Evolutionary conservation across 2,888 invertebrate species (phyloP).

Genomic region (Harpalus rubripes): DNA sequence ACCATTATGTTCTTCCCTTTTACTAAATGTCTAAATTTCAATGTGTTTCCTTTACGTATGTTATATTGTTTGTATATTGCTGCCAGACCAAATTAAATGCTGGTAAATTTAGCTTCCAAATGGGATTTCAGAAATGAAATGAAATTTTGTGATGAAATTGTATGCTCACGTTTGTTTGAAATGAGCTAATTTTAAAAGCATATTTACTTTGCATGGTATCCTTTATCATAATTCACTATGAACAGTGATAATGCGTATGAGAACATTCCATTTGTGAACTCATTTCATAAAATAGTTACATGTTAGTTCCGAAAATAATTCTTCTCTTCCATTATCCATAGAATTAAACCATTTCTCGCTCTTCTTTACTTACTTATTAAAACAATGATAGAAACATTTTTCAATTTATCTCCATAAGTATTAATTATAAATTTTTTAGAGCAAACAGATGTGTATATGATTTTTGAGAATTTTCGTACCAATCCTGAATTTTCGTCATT

Average conservation of each 20-base stretch:
- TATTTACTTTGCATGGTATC: background rate
- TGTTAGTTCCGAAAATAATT: too few species aligned
- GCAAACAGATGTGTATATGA: too few species aligned
- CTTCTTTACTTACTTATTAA: too few species aligned
- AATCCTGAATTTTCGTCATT: too few species aligned
- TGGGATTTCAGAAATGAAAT: constrained; percentile 1
- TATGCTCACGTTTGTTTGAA: background rate
- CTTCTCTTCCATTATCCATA: too few species aligned
- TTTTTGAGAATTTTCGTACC: too few species aligned
- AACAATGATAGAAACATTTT: too few species aligned
- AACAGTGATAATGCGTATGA: background rate
- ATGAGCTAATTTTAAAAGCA: background rate
- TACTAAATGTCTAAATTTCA: background rate
- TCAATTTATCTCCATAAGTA: too few species aligned
- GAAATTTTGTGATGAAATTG: constrained; percentile 6
- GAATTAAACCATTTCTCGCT: too few species aligned
- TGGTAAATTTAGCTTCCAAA: background rate
- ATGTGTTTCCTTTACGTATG: background rate
- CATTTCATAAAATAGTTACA: background rate
- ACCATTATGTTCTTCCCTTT: background rate
- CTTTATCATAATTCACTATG: background rate
- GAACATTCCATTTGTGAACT: background rate
- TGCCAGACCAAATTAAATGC: background rate
- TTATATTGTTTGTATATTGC: background rate
- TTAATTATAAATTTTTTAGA: too few species aligned